Percentiles rank a stretch among this genome's conserved stretches.
Conservation (phyloP, 2,113 vertebrate genomes). For the Proteles cristata region DNA sequence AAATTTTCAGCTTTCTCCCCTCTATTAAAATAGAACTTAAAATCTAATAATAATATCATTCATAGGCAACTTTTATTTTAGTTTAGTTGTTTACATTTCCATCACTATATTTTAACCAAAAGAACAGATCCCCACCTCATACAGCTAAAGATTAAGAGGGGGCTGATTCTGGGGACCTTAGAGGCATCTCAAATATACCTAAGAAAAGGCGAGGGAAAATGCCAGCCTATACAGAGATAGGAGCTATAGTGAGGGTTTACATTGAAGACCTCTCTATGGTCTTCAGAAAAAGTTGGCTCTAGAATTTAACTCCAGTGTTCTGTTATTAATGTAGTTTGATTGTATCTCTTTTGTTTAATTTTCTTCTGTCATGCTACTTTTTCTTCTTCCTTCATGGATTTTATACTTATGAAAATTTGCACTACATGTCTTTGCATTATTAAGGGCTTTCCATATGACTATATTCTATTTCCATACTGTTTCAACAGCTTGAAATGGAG, state of each 20-base stretch:
- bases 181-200: neutral
- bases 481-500: constrained; percentile 6
- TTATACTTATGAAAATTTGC: neutral
- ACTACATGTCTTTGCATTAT: neutral
- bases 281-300: neutral
- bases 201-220: neutral
- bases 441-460: neutral
- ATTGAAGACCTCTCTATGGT: neutral
- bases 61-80: neutral
- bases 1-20: neutral
- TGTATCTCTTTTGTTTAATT: neutral
- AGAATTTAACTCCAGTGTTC: neutral
- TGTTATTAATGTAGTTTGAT: neutral
- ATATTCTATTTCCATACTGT: neutral
- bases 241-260: neutral
- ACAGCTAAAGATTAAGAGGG: neutral
- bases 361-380: neutral
- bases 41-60: neutral
- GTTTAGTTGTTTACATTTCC: neutral
- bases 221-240: neutral
- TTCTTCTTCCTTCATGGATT: neutral
- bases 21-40: neutral
- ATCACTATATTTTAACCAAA: neutral
- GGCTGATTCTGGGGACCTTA: neutral
- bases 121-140: neutral